Evolutionary conservation across 2,113 vertebrate species (phyloP).

Genomic region (Crotalus tigris): DNA sequence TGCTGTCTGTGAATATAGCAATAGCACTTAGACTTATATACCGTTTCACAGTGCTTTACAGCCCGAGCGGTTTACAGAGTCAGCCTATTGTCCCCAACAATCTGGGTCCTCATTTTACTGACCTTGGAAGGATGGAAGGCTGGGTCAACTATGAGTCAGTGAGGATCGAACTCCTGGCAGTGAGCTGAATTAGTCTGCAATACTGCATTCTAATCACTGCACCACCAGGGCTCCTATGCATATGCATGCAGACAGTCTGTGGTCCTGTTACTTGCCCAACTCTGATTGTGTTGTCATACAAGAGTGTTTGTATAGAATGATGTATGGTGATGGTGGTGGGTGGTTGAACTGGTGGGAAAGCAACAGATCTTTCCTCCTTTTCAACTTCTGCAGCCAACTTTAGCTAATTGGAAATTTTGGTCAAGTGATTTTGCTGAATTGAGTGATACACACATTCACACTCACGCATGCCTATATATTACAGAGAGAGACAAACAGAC

Average conservation of each 20-base stretch:
- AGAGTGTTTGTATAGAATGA: not conserved
- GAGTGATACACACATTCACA: not conserved
- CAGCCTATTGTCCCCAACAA: not conserved
- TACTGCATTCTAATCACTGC: not conserved
- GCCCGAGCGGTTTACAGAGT: not conserved
- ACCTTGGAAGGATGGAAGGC: not conserved
- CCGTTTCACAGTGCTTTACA: not conserved
- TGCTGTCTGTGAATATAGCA: not conserved
- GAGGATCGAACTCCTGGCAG: not conserved
- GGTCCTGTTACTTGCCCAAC: not conserved
- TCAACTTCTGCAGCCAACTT: not conserved
- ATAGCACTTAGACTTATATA: not conserved
- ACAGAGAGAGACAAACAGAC: not conserved
- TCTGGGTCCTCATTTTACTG: not conserved
- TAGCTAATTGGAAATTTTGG: not conserved
- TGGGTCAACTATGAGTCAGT: not conserved
- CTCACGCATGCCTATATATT: not conserved
- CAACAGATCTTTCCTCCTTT: not conserved
- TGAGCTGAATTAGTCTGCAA: not conserved
- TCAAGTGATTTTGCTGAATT: no score
- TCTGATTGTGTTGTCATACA: not conserved
- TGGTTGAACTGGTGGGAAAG: not conserved
- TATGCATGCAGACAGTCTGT: not conserved
- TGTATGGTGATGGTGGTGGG: not conserved
- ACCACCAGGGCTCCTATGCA: not conserved